Conservation (phyloP, 2,888 invertebrate species). For the Tanypteryx hageni region DNA sequence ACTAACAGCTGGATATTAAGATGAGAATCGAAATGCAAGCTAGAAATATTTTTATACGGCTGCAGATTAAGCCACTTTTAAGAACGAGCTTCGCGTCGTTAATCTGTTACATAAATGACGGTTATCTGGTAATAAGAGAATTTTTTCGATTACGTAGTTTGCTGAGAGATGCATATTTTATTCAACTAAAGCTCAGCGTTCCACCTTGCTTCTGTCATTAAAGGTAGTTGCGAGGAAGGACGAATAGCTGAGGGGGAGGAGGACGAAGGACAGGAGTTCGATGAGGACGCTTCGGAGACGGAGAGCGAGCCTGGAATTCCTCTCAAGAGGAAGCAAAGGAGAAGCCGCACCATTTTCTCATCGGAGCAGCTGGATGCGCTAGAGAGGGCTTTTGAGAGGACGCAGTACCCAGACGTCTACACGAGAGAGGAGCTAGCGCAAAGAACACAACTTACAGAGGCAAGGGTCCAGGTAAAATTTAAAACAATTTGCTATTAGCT, state of each 20-base stretch:
- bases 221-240: not conserved
- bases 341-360: slow-evolving; percentile 79
- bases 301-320: slow-evolving; percentile 77
- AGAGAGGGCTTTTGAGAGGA: slow-evolving; percentile 77
- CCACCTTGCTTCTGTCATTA: not conserved
- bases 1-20: not conserved
- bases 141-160: not conserved
- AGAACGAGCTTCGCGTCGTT: no score
- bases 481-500: slow-evolving; percentile 36
- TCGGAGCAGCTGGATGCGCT: slow-evolving; percentile 77
- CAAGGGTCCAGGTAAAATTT: slow-evolving; percentile 76
- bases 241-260: not conserved
- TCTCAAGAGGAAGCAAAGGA: slow-evolving; percentile 76
- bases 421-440: slow-evolving; percentile 78
- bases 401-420: slow-evolving; percentile 78
- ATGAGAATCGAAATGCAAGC: not conserved
- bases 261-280: slow-evolving; percentile 34
- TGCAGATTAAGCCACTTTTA: not conserved
- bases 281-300: slow-evolving; percentile 73
- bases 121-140: not conserved
- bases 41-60: not conserved
- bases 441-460: slow-evolving; percentile 78
- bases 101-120: not conserved
- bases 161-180: not conserved
- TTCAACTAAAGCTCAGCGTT: not conserved